These are phyloP conservation scores for Tursiops truncatus DNA, from an alignment of 2,113 vertebrate species.

Conservation along the genomic window DNA sequence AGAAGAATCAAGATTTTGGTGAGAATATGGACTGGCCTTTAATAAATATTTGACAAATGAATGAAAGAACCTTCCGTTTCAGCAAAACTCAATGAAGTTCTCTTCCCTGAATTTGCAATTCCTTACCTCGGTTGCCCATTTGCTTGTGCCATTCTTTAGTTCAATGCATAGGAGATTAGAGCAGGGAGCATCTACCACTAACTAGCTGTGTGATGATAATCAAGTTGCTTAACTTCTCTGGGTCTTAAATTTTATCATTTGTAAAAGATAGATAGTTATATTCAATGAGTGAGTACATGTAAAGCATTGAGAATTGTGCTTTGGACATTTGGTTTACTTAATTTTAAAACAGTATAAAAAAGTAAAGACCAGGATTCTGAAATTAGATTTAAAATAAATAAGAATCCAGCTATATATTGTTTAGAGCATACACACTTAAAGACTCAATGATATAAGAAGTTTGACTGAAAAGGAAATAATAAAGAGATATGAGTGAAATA, in stretches of 20 bases:
- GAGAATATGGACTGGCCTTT: not conserved
- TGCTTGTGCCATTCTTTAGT: not conserved
- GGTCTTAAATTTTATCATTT: not conserved
- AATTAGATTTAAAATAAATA: constrained; percentile 11
- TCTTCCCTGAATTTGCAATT: not conserved
- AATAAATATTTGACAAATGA: not conserved
- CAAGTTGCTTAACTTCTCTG: not conserved
- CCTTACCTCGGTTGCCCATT: not conserved
- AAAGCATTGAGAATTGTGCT: not conserved
- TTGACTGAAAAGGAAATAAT: not conserved
- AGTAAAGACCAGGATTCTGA: not conserved
- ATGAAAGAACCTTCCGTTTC: not conserved
- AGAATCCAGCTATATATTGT: not conserved
- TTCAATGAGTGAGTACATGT: not conserved
- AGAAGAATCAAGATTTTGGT: not conserved
- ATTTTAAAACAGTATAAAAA: not conserved
- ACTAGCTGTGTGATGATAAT: not conserved
- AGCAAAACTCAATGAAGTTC: not conserved
- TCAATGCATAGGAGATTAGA: not conserved
- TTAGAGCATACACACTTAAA: not conserved
- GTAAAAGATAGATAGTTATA: not conserved
- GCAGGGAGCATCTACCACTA: not conserved
- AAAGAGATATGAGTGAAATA: not conserved
- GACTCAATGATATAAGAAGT: not conserved
- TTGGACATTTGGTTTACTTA: not conserved